Evolutionary conservation across 2,888 invertebrate species (phyloP), one percentile per base, ranked within the genome.

Genomic region (Andrena minutula): DNA sequence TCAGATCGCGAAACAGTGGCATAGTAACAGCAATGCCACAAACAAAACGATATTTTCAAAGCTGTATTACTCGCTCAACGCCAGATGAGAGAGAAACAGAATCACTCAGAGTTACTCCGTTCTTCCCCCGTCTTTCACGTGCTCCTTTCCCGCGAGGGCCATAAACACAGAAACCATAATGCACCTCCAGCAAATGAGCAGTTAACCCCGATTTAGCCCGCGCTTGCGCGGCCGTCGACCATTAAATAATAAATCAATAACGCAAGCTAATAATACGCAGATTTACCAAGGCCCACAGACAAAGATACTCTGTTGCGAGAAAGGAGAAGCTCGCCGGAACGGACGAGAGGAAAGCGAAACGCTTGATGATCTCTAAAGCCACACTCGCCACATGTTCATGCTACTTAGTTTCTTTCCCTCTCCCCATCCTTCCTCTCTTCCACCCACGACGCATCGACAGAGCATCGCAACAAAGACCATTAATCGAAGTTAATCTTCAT

Each of bases 201-300:
- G 89, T 91, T 91, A 90, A 91, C 91, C 91, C 89, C 91, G 91
- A 91, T 91, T 91, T 91, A 90, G 83, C 88, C 79, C 79, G 86
- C 88, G 88, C 86, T 73, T 85, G 86, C 89, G 88, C 84, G 58
- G 61, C 79, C 53, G 75, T 78, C 84, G 76, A 84, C 84, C 83
- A 84, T 88, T 90, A 91, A 91, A 91, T 90, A 90, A 91, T 91
- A 90, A 91, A 91, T 91, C 91, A 91, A 91, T 91, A 91, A 91
- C 84, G 82, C 86, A 74, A 79, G 88, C 88, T 90, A 89, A 88
- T 89, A 89, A 89, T 84, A 89, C 85, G 80, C 86, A 78, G 74
- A 86, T 80, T 88, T 86, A 65, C 81, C 72, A 66, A 86, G 82
- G 66, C 68, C 71, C 73, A 53, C 80, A 69, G 81, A 78, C 76